Percentiles rank a stretch among this genome's conserved stretches.
These are phyloP conservation scores for Furnarius figulus DNA, from an alignment of 2,113 vertebrate genomes.

Conservation along the genomic window DNA sequence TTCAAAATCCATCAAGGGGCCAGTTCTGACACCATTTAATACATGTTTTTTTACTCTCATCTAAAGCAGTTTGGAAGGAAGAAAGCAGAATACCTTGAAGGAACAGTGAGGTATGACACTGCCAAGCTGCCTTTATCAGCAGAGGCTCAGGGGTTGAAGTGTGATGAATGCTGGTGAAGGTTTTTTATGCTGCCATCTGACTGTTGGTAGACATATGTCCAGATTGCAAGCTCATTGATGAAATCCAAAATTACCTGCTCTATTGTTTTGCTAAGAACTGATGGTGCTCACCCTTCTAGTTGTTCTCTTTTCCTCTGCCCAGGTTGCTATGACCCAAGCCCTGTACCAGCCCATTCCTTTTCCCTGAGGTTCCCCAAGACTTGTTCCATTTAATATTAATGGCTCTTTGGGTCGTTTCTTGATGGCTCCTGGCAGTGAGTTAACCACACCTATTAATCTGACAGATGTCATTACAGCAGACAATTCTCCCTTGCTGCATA, in stretches of 20 bases:
- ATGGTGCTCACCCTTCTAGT: not conserved
- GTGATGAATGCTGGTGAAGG: constrained; percentile 3
- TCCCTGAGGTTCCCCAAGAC: not conserved
- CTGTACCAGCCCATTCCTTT: not conserved
- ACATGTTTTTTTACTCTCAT: not conserved
- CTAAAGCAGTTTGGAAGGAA: not conserved
- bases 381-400: not conserved
- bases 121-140: not conserved
- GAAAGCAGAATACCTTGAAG: not conserved
- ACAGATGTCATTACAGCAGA: not conserved
- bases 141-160: not conserved
- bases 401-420: not conserved
- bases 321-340: not conserved
- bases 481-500: not conserved
- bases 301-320: not conserved
- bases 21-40: not conserved
- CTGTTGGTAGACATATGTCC: not conserved
- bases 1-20: not conserved
- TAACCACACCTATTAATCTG: not conserved
- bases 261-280: not conserved
- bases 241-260: not conserved
- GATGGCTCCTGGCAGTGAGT: not conserved
- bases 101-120: not conserved
- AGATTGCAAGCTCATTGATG: not conserved
- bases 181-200: not conserved